Evolutionary conservation across 2,797 vertebrate species (phyloP).

Genomic region (Aldrovandia affinis): DNA sequence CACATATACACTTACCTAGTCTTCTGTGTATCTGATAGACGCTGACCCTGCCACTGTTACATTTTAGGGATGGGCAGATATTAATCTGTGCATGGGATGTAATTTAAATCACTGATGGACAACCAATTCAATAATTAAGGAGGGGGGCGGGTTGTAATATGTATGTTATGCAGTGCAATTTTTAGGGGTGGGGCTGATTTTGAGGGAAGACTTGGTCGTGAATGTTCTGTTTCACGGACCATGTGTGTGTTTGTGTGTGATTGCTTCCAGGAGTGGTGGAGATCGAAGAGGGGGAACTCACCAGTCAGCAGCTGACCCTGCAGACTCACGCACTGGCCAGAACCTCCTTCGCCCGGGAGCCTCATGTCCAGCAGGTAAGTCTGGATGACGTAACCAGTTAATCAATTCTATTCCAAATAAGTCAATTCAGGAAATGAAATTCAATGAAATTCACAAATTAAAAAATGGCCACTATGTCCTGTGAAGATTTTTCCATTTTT

Average conservation of each 20-base stretch:
- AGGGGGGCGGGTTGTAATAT: too few relatives aligned
- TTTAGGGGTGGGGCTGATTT: not conserved
- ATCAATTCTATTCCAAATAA: not conserved
- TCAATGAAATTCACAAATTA: too few relatives aligned
- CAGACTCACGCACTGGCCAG: slow-evolving; percentile 83
- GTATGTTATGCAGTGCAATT: too few relatives aligned
- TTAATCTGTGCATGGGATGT: not conserved
- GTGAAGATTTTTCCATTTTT: too few relatives aligned
- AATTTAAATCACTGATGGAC: not conserved
- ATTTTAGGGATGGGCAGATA: not conserved
- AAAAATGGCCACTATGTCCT: too few relatives aligned
- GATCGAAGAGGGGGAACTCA: slow-evolving; percentile 92
- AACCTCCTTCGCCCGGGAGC: slow-evolving; percentile 90
- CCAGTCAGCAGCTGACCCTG: slow-evolving; percentile 83
- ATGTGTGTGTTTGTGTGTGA: not conserved
- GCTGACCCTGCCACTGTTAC: not conserved
- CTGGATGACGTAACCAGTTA: not conserved
- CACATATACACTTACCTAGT: not conserved
- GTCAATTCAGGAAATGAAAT: too few relatives aligned
- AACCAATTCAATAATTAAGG: not conserved
- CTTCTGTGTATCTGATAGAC: not conserved
- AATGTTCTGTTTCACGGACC: not conserved
- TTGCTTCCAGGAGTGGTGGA: slow-evolving; percentile 86
- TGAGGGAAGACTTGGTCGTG: not conserved
- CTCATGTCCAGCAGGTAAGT: slow-evolving; percentile 85